Base-by-base conservation (phyloP, 2,113 vertebrate genomes). In the Halcyon malimbica region DNA sequence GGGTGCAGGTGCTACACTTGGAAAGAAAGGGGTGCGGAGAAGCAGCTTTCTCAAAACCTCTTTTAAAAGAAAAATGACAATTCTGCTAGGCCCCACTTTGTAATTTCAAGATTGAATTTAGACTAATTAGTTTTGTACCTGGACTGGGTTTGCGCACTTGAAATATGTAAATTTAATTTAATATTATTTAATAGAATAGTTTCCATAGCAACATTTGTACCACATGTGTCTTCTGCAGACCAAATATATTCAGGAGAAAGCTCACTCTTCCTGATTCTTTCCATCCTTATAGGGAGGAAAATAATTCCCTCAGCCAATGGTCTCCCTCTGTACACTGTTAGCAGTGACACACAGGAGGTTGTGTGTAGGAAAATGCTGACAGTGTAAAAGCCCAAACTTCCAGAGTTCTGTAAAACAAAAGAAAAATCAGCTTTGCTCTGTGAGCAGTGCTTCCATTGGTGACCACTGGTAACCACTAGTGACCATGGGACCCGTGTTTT, bases 181-280 rank as follows among this genome's bases (percentile, higher is more conserved):
- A 83, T 94, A 94, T 87, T 93, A 96, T 92, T 97, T 95, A 94
- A 96, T 96, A 93, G 83, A 84, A 95, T 94, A 31, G 95, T 96
- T 97, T 78, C 94, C 95, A 97, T 97, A 51, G 95, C 86, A 97
- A 97, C 96, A 93, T 89, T 93, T 91, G 75, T 77, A 71, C 76
- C 94, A 75, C 80, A 84, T 60, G 82, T 91, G 86, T 63, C 91
- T 93, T 77, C 82, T 79, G 76, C 70, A 83, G 87, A 94, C 60
- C 89, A 73, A 33, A 91, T 96, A 37, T 85, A 93, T 96, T 93
- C 88, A n/a, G 68, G 69, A 78, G 78, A 93, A 94, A 94, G 64
- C 15, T 2, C n/a, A 24, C 51, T 82, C 44, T 84, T 85, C 62
- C 74, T 2, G 1, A 44, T 33, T 70, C 51, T 84, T 70, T 35